phyloP scores from a whole-genome alignment of 2,888 invertebrate genomes.

The Sicus ferrugineus region DNA sequence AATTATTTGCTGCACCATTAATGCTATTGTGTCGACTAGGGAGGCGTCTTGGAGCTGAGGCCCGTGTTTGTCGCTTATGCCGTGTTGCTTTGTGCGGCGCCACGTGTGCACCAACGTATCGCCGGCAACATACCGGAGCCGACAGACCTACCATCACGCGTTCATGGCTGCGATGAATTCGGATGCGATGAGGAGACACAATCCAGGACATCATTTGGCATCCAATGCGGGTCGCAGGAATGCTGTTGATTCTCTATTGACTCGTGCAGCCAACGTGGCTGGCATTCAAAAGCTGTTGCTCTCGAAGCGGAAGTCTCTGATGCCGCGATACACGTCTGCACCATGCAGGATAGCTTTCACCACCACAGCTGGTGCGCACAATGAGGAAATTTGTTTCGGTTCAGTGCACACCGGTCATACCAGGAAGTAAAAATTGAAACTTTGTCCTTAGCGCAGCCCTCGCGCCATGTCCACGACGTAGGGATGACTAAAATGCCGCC shows the following conservation, averaged over 20 bases:
- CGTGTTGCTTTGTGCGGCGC: too few species aligned
- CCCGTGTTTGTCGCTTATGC: too few species aligned
- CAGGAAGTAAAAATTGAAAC: constrained; percentile 25
- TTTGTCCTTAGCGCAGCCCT: constrained; percentile 27
- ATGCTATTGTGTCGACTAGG: background rate
- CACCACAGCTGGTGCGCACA: constrained; percentile 18
- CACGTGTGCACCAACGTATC: constrained; percentile 13
- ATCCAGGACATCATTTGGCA: constrained; percentile 30
- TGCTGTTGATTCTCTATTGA: constrained; percentile 31
- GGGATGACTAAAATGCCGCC: too few species aligned
- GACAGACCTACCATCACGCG: background rate
- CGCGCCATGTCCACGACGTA: constrained; percentile 41
- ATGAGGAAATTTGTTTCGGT: constrained; percentile 36
- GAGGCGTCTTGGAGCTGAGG: too few species aligned
- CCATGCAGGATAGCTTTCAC: background rate
- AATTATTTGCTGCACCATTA: background rate
- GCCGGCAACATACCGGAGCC: constrained; percentile 1
- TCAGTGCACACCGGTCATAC: constrained; percentile 18
- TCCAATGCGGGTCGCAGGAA: constrained; percentile 9
- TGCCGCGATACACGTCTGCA: background rate
- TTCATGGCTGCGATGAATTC: background rate
- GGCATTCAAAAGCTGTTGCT: constrained; percentile 14
- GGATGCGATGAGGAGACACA: constrained; percentile 10
- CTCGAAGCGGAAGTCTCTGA: constrained; percentile 11
- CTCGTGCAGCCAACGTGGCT: background rate